phyloP scores from a whole-genome alignment of 2,797 vertebrate genomes.

The Fundulus diaphanus region DNA sequence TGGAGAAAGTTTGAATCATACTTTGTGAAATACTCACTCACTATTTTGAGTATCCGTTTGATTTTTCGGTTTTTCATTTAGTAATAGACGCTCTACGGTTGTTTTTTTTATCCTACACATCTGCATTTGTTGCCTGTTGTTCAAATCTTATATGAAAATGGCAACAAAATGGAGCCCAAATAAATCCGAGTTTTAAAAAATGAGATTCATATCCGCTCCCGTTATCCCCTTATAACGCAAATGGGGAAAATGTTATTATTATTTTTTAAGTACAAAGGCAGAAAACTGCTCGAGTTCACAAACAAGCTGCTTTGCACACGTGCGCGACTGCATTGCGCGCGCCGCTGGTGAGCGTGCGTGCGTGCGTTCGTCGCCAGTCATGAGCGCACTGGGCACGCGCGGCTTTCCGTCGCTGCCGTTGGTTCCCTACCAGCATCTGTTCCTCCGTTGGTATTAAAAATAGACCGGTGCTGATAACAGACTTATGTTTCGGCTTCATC shows the following conservation, averaged over 20 bases:
- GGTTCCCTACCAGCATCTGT: slow-evolving; percentile 64
- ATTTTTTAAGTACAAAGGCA: neutral
- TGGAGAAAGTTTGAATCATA: neutral
- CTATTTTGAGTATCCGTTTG: neutral
- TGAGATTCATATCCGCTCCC: slow-evolving; percentile 11
- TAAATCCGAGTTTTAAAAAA: neutral
- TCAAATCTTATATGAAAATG: neutral
- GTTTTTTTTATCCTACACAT: neutral
- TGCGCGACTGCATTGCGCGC: neutral
- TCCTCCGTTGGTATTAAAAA: slow-evolving; percentile 53
- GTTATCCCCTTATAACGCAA: neutral
- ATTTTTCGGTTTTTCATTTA: neutral
- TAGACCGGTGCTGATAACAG: slow-evolving; percentile 42
- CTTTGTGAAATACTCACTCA: neutral
- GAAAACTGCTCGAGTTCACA: slow-evolving; percentile 16
- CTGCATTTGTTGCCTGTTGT: neutral
- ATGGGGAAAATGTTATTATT: neutral
- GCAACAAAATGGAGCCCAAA: neutral
- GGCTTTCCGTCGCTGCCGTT: slow-evolving; percentile 55
- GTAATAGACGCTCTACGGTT: neutral
- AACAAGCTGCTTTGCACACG: slow-evolving; percentile 27
- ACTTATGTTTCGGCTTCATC: slow-evolving; percentile 56
- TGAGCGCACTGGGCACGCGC: slow-evolving; percentile 71
- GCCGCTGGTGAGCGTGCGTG: neutral
- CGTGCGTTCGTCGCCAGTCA: slow-evolving; percentile 39